Evolutionary conservation across 1,140 invertebrate genomes (phyloP).

Genomic region (Paraescarpia echinospica): DNA sequence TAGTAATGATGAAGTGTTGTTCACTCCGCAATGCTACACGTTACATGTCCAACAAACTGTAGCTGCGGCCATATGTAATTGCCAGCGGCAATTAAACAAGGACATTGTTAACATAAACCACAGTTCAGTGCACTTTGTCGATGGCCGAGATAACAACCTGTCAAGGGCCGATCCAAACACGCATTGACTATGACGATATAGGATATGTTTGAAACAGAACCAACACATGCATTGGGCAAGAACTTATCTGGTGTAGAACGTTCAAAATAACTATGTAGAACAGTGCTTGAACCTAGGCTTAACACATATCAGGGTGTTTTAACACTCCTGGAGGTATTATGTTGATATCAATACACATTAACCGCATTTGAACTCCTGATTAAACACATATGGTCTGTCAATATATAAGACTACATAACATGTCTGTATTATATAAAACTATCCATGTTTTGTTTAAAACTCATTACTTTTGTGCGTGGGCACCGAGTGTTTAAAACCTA

Average conservation of each 20-base stretch:
- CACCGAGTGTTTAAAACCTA: too few species aligned
- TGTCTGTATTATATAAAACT: too few species aligned
- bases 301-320: too few species aligned
- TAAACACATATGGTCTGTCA: too few species aligned
- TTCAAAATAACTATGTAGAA: too few species aligned
- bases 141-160: background rate
- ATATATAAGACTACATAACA: too few species aligned
- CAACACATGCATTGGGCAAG: background rate
- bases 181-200: background rate
- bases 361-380: too few species aligned
- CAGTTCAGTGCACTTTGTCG: background rate
- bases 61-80: background rate
- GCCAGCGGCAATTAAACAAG: background rate
- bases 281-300: too few species aligned
- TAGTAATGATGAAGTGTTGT: background rate
- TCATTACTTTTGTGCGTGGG: too few species aligned
- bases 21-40: background rate
- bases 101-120: background rate
- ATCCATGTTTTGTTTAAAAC: too few species aligned
- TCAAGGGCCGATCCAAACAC: background rate
- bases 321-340: too few species aligned
- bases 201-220: background rate
- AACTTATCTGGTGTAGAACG: background rate
- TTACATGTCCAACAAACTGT: background rate
- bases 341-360: too few species aligned